Conservation (phyloP, 2,888 invertebrate species). For the Eutolmus rufibarbis region DNA sequence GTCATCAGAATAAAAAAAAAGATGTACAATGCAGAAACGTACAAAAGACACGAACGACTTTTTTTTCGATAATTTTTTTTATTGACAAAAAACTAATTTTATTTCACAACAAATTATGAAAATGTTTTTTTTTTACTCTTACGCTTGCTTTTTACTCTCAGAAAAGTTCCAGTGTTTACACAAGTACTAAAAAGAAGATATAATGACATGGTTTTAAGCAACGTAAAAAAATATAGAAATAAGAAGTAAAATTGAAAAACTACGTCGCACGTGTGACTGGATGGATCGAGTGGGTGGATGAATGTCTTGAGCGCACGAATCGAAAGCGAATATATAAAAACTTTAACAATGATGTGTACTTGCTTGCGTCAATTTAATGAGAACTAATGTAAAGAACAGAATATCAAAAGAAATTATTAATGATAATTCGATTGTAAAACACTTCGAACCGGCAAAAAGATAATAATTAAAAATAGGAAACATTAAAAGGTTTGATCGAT, state of each 20-base stretch:
- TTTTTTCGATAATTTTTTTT: slow-evolving; percentile 9
- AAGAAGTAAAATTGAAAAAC: not conserved
- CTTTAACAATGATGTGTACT: not conserved
- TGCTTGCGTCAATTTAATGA: not conserved
- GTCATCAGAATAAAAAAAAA: not conserved
- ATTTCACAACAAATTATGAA: slow-evolving; percentile 41
- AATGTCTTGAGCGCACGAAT: not conserved
- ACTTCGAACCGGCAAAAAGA: not conserved
- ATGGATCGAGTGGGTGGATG: not conserved
- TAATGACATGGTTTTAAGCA: not conserved
- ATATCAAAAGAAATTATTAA: not conserved
- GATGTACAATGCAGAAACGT: not conserved
- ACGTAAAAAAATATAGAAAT: not conserved
- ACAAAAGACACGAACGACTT: not conserved
- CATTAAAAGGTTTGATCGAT: not conserved
- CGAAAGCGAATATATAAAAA: not conserved
- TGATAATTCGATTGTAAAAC: not conserved
- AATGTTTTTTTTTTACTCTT: not conserved
- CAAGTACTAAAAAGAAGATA: not conserved
- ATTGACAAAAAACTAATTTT: slow-evolving; percentile 20
- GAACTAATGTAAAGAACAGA: not conserved
- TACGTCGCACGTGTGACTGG: not conserved
- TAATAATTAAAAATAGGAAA: not conserved
- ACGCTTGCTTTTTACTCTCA: slow-evolving; percentile 30
- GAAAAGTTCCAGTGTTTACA: slow-evolving; percentile 15